Conservation (phyloP, 2,797 vertebrate genomes). For the Lepidocolaptes lacrymiger region DNA sequence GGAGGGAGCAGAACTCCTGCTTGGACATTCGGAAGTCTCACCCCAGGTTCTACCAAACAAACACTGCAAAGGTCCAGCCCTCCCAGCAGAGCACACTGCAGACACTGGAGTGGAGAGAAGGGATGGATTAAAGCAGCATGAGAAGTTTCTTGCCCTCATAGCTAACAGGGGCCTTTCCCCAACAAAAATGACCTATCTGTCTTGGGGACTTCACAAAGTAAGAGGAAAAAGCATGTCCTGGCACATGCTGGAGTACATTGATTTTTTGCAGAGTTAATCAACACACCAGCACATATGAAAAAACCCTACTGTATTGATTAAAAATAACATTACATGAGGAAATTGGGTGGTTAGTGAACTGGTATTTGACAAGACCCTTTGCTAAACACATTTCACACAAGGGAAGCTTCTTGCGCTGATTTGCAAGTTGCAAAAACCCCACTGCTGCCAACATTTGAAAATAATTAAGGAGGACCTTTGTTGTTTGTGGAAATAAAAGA, state of each 20-base stretch:
- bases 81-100: neutral
- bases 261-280: neutral
- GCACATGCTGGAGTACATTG: neutral
- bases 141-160: neutral
- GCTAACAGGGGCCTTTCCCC: neutral
- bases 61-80: neutral
- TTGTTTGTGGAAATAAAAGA: neutral
- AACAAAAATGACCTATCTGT: neutral
- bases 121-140: accelerated
- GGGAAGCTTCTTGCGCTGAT: neutral
- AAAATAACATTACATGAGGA: neutral
- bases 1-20: neutral
- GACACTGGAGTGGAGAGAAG: neutral
- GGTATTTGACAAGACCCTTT: neutral
- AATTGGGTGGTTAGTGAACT: neutral
- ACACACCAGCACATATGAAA: neutral
- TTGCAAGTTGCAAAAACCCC: slow-evolving; percentile 11
- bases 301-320: neutral
- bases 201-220: neutral
- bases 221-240: neutral
- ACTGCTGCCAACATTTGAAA: slow-evolving; percentile 6
- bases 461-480: slow-evolving; percentile 2
- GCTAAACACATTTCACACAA: neutral
- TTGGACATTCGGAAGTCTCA: neutral
- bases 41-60: accelerated